Conservation (phyloP, 2,888 invertebrate species). For the Saturnia pavonia region DNA sequence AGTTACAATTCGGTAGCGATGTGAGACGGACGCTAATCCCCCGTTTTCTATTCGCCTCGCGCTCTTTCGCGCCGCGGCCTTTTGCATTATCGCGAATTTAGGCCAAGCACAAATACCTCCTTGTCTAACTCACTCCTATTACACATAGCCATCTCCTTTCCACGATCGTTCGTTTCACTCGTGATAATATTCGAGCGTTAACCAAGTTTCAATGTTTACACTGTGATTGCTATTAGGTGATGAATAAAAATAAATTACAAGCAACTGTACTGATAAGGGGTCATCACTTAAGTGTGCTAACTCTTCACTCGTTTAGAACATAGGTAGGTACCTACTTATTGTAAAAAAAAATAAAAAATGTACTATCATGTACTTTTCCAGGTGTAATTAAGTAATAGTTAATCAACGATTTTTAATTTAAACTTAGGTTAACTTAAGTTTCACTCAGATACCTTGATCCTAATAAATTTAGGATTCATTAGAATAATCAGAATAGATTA, state of each 20-base stretch:
- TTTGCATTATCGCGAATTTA: conserved; percentile 66
- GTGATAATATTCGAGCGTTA: conserved; percentile 47
- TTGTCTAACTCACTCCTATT: conserved; percentile 43
- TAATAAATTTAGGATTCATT: too few relatives aligned
- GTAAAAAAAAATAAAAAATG: not conserved
- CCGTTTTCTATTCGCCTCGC: conserved; percentile 53
- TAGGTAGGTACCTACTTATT: not conserved
- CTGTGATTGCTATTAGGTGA: conserved; percentile 49
- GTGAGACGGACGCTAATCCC: conserved; percentile 73
- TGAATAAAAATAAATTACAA: conserved; percentile 43
- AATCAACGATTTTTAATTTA: not conserved
- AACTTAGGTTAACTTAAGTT: not conserved
- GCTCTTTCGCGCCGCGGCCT: conserved; percentile 67
- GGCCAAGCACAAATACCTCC: conserved; percentile 60
- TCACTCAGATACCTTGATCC: too few relatives aligned
- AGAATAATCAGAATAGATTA: too few relatives aligned
- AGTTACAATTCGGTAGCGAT: conserved; percentile 80
- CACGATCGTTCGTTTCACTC: conserved; percentile 34
- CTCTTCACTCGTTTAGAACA: not conserved
- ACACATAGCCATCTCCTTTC: conserved; percentile 48
- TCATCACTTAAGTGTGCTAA: conserved; percentile 28
- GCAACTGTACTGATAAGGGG: conserved; percentile 33
- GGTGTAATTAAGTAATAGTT: not conserved
- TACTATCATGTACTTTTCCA: not conserved
- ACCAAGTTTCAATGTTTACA: conserved; percentile 71